A percentile compares a stretch with the other conserved stretches of the same genome.
Evolutionary conservation across 2,888 invertebrate species (phyloP).

Genomic region (Dyspetes luteomarginatus): DNA sequence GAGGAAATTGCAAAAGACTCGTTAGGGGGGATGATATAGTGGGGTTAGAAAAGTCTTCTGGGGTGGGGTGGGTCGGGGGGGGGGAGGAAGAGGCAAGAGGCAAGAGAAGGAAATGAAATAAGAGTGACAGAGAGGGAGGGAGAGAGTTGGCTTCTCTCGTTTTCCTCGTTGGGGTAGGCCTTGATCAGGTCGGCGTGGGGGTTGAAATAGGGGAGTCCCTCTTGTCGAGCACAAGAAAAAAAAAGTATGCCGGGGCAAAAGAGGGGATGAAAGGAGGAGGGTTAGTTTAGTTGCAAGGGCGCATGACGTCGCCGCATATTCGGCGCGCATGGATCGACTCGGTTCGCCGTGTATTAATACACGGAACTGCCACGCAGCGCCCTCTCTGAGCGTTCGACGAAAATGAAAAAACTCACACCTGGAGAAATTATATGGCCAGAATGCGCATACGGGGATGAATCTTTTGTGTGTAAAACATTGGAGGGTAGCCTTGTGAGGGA

Average conservation of each 20-base stretch:
- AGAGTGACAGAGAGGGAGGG: slow-evolving; percentile 17
- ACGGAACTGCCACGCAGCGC: slow-evolving; percentile 27
- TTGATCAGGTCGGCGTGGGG: not conserved
- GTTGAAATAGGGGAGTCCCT: not conserved
- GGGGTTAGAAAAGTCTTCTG: not conserved
- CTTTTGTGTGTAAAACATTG: not conserved
- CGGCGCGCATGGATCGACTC: slow-evolving; percentile 81
- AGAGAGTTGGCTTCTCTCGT: not conserved
- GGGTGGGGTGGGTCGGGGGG: not conserved
- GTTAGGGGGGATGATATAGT: not conserved
- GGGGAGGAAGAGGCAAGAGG: not conserved
- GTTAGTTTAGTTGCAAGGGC: slow-evolving; percentile 73
- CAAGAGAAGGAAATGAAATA: slow-evolving; percentile 30
- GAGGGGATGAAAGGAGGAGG: slow-evolving; percentile 14
- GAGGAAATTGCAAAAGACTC: not conserved
- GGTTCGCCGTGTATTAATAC: slow-evolving; percentile 62
- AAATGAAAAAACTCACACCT: no score
- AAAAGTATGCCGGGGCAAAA: not conserved
- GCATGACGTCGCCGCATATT: slow-evolving; percentile 79
- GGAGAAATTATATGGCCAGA: no score
- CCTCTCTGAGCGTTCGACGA: no score
- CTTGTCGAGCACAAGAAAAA: not conserved
- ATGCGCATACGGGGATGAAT: not conserved
- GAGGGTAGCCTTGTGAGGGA: no score
- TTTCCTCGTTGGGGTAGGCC: slow-evolving; percentile 30